Conservation (phyloP, 2,113 vertebrate genomes). For the Tachycineta bicolor region DNA sequence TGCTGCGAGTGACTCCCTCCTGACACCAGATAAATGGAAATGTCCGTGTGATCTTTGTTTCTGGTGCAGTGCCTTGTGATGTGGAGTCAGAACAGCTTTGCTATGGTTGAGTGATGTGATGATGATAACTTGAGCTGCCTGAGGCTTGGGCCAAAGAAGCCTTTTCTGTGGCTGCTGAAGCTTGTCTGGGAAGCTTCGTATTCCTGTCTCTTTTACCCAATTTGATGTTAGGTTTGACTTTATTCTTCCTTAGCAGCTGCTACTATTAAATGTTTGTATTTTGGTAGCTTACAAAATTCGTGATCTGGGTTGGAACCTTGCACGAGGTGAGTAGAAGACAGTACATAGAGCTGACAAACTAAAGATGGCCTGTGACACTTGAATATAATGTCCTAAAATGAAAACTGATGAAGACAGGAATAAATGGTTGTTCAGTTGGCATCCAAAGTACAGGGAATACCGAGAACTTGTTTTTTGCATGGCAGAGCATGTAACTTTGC, state of each 20-base stretch:
- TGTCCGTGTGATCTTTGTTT: background rate
- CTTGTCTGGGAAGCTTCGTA: background rate
- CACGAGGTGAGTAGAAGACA: conserved; percentile 36
- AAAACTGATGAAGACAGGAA: background rate
- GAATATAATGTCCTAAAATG: background rate
- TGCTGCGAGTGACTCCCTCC: background rate
- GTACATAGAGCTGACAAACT: conserved; percentile 16
- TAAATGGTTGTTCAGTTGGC: background rate
- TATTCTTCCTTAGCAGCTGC: conserved; percentile 46
- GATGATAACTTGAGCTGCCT: conserved; percentile 13
- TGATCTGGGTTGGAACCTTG: conserved; percentile 59
- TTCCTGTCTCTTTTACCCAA: background rate
- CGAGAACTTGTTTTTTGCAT: conserved; percentile 27
- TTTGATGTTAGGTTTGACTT: conserved; percentile 17
- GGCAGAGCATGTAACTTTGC: conserved; percentile 40
- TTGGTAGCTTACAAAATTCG: conserved; percentile 67
- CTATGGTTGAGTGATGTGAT: conserved; percentile 1
- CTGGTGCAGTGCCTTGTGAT: conserved; percentile 16
- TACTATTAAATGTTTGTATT: conserved; percentile 69
- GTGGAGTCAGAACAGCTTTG: conserved; percentile 21
- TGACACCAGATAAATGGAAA: conserved; percentile 13
- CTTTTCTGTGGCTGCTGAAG: conserved; percentile 7
- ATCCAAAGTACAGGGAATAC: background rate
- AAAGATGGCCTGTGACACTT: conserved; percentile 26
- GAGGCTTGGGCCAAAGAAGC: background rate